Evolutionary conservation across 2,797 vertebrate species (phyloP), one percentile per base, ranked within the genome.

Genomic region (Poliocrania exsul): DNA sequence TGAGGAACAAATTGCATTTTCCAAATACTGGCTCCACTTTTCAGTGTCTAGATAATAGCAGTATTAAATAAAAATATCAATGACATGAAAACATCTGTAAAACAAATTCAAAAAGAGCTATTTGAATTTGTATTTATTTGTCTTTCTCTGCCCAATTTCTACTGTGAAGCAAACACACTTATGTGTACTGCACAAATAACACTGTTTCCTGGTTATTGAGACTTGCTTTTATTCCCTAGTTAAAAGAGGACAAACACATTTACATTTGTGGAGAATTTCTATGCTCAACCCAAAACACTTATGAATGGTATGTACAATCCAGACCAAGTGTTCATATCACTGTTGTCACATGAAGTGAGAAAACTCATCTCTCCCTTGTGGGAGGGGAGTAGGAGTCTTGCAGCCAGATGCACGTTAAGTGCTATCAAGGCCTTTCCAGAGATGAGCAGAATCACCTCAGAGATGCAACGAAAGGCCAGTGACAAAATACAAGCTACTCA

Each of bases 361-460:
- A 83, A 73, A 54, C 24, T n/a, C 10, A 14, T 15, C 18, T 54
- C 60, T 81, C 16, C 24, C 29, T 25, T 47, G 2, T 1, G 0
- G 57, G 1, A 62, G 21, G 11, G 28, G 37, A 62, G 16, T 14
- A 67, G 51, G 35, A 85, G 20, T 31, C 25, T 37, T 0, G 2
- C 5, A 81, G 35, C 19, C 80, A 66, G 37, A 38, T 23, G 19
- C 49, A 42, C 0, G 0, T 8, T 28, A n/a, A 79, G 11, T 50
- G 29, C 15, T 53, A 18, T 7, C 19, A 61, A 37, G 33, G 20
- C 26, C 47, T 65, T 47, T 57, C 47, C 61, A 47, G 31, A 88
- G 58, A 47, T 6, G 2, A 80, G 46, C 42, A 66, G 44, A 70
- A 58, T 66, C 42, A 78, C 65, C 57, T 81, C 31, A 61, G 47